phyloP scores from a whole-genome alignment of 1,140 invertebrate species.

The Hypothenemus hampei region DNA sequence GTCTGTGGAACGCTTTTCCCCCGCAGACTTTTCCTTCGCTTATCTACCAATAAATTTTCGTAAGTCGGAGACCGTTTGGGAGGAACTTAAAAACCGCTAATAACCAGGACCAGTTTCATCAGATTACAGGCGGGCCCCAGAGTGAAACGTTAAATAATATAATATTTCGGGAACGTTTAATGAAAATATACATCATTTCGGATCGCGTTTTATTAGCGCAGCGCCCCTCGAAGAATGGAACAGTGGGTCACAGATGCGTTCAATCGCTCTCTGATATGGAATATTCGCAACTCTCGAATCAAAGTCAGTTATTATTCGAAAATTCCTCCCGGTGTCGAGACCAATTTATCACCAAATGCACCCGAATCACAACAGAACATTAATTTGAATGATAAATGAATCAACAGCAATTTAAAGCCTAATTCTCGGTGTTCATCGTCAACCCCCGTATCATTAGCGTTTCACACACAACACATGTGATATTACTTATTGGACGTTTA shows the following conservation, averaged over 20 bases:
- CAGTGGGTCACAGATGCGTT: background rate
- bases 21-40: slow-evolving; percentile 3
- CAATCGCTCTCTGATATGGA: too few species aligned
- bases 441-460: background rate
- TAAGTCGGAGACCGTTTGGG: slow-evolving; percentile 7
- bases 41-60: slow-evolving; percentile 15
- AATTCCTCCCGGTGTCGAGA: too few species aligned
- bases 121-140: background rate
- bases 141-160: slow-evolving; percentile 2
- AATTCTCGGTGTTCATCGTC: background rate
- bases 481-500: background rate
- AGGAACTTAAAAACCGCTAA: slow-evolving; percentile 16
- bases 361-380: background rate
- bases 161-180: slow-evolving; percentile 8
- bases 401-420: background rate
- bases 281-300: too few species aligned
- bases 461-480: background rate
- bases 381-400: background rate
- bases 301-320: too few species aligned
- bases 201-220: slow-evolving; percentile 5
- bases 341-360: background rate
- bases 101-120: slow-evolving; percentile 11
- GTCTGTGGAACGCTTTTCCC: background rate
- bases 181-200: slow-evolving; percentile 7
- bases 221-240: background rate